Conservation (phyloP, 1,140 invertebrate species). For the Cherax destructor region DNA sequence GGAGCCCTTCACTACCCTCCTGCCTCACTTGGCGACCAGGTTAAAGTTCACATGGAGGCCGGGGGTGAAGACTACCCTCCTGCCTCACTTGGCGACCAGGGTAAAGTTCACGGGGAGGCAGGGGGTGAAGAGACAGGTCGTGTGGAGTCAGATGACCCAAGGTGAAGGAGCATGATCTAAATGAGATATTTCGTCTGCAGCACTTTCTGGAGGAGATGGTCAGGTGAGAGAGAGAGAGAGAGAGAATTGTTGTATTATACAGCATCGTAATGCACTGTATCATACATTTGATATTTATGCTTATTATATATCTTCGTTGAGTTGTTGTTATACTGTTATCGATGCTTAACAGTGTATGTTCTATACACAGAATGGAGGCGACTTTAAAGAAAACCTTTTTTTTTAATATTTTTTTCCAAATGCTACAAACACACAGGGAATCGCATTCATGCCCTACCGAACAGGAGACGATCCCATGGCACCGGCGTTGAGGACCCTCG, state of each 20-base stretch:
- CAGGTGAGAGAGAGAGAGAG: background rate
- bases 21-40: no score
- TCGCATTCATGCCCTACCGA: no score
- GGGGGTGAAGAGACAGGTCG: background rate
- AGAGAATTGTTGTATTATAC: background rate
- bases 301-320: background rate
- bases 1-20: no score
- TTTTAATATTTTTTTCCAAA: background rate
- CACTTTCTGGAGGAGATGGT: background rate
- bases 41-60: no score
- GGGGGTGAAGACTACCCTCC: background rate
- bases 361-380: background rate
- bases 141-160: background rate
- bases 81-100: no score
- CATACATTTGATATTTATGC: background rate
- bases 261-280: no score
- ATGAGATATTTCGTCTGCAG: background rate
- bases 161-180: background rate
- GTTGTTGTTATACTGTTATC: background rate
- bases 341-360: background rate
- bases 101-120: no score
- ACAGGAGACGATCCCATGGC: no score
- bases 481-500: no score
- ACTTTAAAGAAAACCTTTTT: background rate
- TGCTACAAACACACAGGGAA: no score